Evolutionary conservation across 2,113 vertebrate species (phyloP), one percentile per base, ranked within the genome.

Genomic region (Indicator maculatus): DNA sequence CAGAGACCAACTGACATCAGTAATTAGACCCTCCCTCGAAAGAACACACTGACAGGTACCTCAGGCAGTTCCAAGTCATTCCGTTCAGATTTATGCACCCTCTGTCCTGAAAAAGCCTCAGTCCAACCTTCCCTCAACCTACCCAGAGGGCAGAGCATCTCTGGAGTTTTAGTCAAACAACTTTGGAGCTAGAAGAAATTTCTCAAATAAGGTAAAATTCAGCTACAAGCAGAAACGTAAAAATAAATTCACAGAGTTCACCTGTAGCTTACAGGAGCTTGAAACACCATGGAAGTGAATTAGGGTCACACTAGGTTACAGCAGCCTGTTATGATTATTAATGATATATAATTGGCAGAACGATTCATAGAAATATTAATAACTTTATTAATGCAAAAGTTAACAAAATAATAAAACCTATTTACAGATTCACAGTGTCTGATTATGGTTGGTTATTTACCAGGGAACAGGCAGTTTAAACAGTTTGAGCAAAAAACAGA

Each of bases 11-110:
- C 75, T 96, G 92, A 96, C 94, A 95, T 86, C 83, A 88, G 44
- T 93, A 90, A 95, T 97, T 93, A 95, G 87, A 95, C 55, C 93
- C 50, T 77, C 82, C 89, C 65, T 75, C 3, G 2, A 41, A 88
- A 90, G 78, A 95, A 50, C 53, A 90, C 69, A 88, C 58, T 97
- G 95, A 96, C 87, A 96, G 75, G 79, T 88, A 95, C 94, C 94
- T 95, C 85, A 89, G 96, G 94, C 93, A 74, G 28, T 95, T 95
- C 89, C 65, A 88, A 91, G 72, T 83, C 56, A 58, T 93, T 96
- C 87, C 0, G 0, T 58, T 91, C 61, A 95, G 60, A 93, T 93
- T 86, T 95, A 95, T 83, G 75, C 64, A 95, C 84, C 87, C 85
- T 93, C 59, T 95, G 87, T 78, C 93, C 87, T 74, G 44, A 93